phyloP scores from a whole-genome alignment of 2,113 vertebrate species.

The Cynocephalus volans region DNA sequence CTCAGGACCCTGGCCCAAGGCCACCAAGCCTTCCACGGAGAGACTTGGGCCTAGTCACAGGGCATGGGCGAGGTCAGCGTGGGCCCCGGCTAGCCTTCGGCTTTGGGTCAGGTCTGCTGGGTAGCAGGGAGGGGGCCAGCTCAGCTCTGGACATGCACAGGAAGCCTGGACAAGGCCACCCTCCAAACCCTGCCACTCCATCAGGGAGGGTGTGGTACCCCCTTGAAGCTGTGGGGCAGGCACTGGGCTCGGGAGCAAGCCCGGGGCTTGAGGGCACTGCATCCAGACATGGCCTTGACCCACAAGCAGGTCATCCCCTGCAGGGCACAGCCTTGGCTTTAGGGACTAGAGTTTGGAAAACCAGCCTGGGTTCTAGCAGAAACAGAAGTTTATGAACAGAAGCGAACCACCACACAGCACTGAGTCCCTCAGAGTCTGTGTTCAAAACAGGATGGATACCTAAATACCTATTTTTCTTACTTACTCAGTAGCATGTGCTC shows the following conservation, averaged over 20 bases:
- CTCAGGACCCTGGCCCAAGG: not conserved
- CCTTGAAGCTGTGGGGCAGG: not conserved
- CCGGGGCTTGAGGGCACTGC: not conserved
- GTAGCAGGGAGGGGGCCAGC: not conserved
- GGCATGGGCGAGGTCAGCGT: not conserved
- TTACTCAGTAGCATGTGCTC: not conserved
- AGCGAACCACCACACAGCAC: not conserved
- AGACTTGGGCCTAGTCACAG: not conserved
- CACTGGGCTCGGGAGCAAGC: not conserved
- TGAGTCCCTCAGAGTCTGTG: not conserved
- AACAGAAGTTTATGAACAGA: fast-evolving
- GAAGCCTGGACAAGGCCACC: not conserved
- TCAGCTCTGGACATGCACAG: not conserved
- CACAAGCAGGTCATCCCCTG: no score
- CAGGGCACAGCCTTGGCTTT: not conserved
- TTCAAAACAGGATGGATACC: not conserved
- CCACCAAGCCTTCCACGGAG: not conserved
- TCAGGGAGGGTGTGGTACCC: fast-evolving
- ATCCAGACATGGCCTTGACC: not conserved
- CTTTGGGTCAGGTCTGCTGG: not conserved
- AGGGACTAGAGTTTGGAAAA: not conserved
- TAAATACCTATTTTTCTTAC: not conserved
- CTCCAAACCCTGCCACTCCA: not conserved
- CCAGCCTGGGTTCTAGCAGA: fast-evolving
- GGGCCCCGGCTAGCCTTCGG: not conserved